phyloP scores from a whole-genome alignment of 2,113 vertebrate genomes.

The Varanus komodoensis region DNA sequence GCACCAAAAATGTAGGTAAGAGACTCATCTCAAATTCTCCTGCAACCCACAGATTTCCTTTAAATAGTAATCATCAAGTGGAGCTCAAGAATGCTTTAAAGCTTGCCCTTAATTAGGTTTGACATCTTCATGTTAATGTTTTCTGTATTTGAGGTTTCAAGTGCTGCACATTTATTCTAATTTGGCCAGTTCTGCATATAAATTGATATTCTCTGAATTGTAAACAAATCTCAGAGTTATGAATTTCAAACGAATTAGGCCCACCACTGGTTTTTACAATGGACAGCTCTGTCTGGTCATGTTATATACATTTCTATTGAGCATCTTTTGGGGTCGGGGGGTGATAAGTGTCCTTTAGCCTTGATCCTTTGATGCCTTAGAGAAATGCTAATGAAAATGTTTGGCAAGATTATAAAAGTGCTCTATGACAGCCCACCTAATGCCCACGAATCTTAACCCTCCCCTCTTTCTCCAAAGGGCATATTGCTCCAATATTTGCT shows the following conservation, averaged over 20 bases:
- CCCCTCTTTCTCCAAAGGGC: not conserved
- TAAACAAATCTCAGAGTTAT: not conserved
- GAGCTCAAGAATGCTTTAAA: conserved; percentile 43
- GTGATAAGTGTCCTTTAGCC: not conserved
- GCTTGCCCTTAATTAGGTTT: conserved; percentile 38
- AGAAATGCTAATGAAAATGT: conserved; percentile 4
- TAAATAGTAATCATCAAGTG: conserved; percentile 40
- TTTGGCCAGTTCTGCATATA: conserved; percentile 15
- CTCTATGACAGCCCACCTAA: not conserved
- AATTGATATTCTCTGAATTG: conserved; percentile 28
- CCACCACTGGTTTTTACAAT: conserved; percentile 3
- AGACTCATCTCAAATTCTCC: conserved; percentile 28
- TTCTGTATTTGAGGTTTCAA: conserved; percentile 35
- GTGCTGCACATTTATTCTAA: conserved; percentile 28
- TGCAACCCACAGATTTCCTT: not conserved
- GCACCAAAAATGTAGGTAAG: conserved; percentile 25
- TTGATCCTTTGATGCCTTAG: not conserved
- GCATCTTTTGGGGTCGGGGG: too few species aligned
- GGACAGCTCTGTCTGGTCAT: not conserved
- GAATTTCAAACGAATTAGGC: conserved; percentile 7
- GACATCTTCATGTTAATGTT: conserved; percentile 31
- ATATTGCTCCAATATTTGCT: not conserved
- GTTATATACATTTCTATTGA: not conserved
- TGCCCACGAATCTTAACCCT: not conserved
- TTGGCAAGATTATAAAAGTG: not conserved